A percentile compares a stretch with the other conserved stretches of the same genome.
Evolutionary conservation across 2,888 invertebrate genomes (phyloP).

Genomic region (Merodon equestris): DNA sequence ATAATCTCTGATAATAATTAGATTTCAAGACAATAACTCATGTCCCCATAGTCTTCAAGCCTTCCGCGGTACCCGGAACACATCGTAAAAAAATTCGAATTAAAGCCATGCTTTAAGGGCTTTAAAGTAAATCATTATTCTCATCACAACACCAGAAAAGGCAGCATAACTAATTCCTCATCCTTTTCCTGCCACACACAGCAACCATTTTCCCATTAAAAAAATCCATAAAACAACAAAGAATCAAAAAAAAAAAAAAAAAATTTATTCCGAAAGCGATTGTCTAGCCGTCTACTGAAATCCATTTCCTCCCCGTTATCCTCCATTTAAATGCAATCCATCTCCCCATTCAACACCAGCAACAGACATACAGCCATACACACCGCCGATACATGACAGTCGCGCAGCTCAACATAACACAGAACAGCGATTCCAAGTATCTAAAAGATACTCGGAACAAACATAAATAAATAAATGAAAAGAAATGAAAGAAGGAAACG

Average conservation of each 20-base stretch:
- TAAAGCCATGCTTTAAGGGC: not conserved
- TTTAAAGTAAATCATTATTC: conserved; percentile 4
- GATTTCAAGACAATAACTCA: too few relatives aligned
- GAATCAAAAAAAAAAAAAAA: too few relatives aligned
- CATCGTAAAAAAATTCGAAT: not conserved
- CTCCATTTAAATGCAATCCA: conserved; percentile 55
- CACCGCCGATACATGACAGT: conserved; percentile 55
- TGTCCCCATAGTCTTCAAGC: too few relatives aligned
- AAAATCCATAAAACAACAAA: not conserved
- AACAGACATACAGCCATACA: conserved; percentile 12
- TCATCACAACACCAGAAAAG: not conserved
- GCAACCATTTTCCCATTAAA: not conserved
- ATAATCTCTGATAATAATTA: too few relatives aligned
- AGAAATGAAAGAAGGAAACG: conserved; percentile 29
- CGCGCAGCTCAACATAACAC: too few relatives aligned
- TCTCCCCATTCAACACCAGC: conserved; percentile 36
- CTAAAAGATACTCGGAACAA: conserved; percentile 36
- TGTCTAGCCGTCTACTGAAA: conserved; percentile 60
- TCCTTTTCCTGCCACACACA: conserved; percentile 25
- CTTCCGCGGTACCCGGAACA: too few relatives aligned
- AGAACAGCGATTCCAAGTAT: too few relatives aligned
- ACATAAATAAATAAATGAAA: conserved; percentile 11
- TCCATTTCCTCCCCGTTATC: conserved; percentile 43
- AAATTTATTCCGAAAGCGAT: not conserved
- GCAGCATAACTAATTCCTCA: conserved; percentile 28